Conservation (phyloP, 1,140 invertebrate species). For the Diabrotica undecimpunctata region DNA sequence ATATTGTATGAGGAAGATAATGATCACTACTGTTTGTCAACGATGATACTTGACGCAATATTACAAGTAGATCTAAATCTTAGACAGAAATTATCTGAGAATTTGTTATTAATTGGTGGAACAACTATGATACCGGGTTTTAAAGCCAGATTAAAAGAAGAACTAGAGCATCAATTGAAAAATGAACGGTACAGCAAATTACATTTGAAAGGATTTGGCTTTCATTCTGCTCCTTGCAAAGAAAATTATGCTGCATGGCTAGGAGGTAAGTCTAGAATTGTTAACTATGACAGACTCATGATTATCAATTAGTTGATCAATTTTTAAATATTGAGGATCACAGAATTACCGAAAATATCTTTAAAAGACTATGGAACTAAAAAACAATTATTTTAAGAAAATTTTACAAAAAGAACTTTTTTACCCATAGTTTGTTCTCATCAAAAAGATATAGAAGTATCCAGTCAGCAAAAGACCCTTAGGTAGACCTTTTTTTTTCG, state of each 20-base stretch:
- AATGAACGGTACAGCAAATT: conserved; percentile 63
- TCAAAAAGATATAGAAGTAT: too few species aligned
- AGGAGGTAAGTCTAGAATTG: conserved; percentile 56
- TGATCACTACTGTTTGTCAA: conserved; percentile 77
- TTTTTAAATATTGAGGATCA: background rate
- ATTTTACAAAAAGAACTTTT: too few species aligned
- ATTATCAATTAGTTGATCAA: conserved; percentile 27
- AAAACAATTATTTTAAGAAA: too few species aligned
- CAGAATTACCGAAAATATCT: too few species aligned
- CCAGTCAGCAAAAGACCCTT: too few species aligned
- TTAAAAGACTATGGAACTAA: too few species aligned
- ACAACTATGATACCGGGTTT: conserved; percentile 79
- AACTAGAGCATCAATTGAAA: conserved; percentile 66
- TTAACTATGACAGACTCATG: conserved; percentile 20
- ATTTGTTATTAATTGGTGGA: conserved; percentile 81
- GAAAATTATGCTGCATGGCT: conserved; percentile 84
- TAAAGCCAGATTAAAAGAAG: conserved; percentile 66
- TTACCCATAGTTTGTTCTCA: too few species aligned
- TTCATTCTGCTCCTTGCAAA: conserved; percentile 74
- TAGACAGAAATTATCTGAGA: conserved; percentile 68
- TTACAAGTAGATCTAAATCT: conserved; percentile 72
- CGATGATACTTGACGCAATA: conserved; percentile 80
- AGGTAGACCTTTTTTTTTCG: too few species aligned
- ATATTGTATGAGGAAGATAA: conserved; percentile 80
- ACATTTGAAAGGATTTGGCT: conserved; percentile 67